Evolutionary conservation across 1,140 invertebrate species (phyloP).

Genomic region (Drosophila parvula): DNA sequence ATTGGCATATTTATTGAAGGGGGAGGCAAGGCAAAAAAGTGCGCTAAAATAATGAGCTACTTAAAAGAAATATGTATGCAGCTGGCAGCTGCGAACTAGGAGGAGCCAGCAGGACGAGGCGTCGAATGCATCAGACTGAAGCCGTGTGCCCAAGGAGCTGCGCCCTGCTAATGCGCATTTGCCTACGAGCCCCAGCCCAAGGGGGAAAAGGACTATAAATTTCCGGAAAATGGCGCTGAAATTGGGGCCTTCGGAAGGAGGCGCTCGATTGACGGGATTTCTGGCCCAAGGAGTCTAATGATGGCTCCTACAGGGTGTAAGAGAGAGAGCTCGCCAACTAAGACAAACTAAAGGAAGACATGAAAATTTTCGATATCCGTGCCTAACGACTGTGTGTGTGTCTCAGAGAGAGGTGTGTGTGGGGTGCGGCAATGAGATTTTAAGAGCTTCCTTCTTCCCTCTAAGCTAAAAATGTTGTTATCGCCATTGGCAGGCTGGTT

Average conservation of each 20-base stretch:
- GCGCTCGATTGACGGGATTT: constrained; percentile 42
- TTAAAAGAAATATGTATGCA: constrained; percentile 69
- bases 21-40: neutral
- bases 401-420: neutral
- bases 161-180: constrained; percentile 70
- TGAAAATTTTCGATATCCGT: constrained; percentile 82
- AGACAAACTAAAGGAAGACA: constrained; percentile 83
- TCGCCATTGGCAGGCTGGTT: constrained; percentile 58
- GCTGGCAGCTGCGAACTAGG: constrained; percentile 1
- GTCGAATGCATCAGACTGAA: constrained; percentile 48
- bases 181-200: constrained; percentile 28
- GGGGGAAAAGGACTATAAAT: constrained; percentile 63
- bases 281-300: constrained; percentile 61
- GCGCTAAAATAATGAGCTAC: constrained; percentile 72
- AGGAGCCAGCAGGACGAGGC: neutral
- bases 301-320: constrained; percentile 40
- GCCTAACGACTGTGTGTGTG: constrained; percentile 65
- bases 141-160: constrained; percentile 25
- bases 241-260: neutral
- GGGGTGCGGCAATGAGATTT: constrained; percentile 71
- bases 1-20: constrained; percentile 42
- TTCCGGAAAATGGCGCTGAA: constrained; percentile 47
- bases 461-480: constrained; percentile 78
- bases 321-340: constrained; percentile 42
- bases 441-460: constrained; percentile 78